Percentiles rank a stretch among this genome's conserved stretches.
phyloP scores from a whole-genome alignment of 2,797 vertebrate genomes.

The Micromesistius poutassou region DNA sequence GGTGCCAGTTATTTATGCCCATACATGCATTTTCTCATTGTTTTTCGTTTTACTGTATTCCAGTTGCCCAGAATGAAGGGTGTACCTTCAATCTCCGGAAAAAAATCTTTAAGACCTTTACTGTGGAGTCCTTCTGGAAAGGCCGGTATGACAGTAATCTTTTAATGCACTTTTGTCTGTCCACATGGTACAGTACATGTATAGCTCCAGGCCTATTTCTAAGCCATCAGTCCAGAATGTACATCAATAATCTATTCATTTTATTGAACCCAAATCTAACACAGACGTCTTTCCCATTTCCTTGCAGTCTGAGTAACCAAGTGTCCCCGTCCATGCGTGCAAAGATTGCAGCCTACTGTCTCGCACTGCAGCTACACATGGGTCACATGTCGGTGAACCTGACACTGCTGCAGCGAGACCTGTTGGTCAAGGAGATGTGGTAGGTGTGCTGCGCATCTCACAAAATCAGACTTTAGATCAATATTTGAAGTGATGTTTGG shows the following conservation, averaged over 20 bases:
- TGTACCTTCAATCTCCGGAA: slow-evolving; percentile 80
- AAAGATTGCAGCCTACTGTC: slow-evolving; percentile 81
- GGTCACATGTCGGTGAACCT: slow-evolving; percentile 81
- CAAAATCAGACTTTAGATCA: not conserved
- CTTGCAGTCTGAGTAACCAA: slow-evolving; percentile 76
- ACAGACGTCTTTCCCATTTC: not conserved
- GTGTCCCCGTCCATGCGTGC: slow-evolving; percentile 83
- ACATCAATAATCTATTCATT: not conserved
- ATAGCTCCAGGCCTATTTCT: not conserved
- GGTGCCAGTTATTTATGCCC: no score
- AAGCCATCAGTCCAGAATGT: not conserved
- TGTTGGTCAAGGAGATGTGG: slow-evolving; percentile 82
- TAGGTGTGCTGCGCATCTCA: slow-evolving; percentile 35
- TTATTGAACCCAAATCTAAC: not conserved
- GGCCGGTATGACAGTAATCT: slow-evolving; percentile 75
- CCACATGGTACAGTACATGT: not conserved
- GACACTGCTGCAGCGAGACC: slow-evolving; percentile 83
- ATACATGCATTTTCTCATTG: not conserved
- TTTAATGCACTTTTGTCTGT: not conserved
- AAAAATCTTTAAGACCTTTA: slow-evolving; percentile 84
- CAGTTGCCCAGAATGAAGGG: slow-evolving; percentile 79
- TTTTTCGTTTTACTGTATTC: slow-evolving; percentile 14
- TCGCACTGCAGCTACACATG: slow-evolving; percentile 87
- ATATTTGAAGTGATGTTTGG: not conserved
- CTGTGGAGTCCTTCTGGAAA: slow-evolving; percentile 78